phyloP scores from a whole-genome alignment of 2,797 vertebrate species.

The Lycodopsis pacificus region DNA sequence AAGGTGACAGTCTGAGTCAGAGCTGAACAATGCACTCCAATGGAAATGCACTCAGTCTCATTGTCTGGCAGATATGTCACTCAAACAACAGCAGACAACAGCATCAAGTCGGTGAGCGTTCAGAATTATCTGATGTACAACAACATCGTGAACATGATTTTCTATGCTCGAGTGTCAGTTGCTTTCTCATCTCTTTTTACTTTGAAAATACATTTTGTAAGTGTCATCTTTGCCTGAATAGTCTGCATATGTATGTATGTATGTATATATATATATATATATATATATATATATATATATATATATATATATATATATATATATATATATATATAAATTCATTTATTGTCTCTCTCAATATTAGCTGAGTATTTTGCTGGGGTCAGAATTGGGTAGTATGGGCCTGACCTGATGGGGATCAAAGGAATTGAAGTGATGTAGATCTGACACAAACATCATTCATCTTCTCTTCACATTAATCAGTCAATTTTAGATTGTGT shows the following conservation, averaged over 20 bases:
- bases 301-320: no score
- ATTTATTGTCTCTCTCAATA: neutral
- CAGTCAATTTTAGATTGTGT: neutral
- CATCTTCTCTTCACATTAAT: neutral
- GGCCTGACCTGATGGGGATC: neutral
- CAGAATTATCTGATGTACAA: conserved; percentile 42
- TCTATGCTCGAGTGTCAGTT: conserved; percentile 1
- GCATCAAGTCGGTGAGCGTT: conserved; percentile 37
- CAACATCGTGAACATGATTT: conserved; percentile 37
- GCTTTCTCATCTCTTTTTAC: conserved; percentile 4
- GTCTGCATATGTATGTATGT: neutral
- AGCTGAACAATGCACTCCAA: conserved; percentile 47
- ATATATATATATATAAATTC: neutral
- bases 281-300: no score
- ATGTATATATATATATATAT: no score
- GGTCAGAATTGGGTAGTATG: conserved; percentile 4
- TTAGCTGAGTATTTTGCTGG: neutral
- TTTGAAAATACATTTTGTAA: neutral
- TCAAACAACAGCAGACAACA: conserved; percentile 43
- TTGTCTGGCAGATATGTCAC: conserved; percentile 61
- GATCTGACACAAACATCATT: neutral
- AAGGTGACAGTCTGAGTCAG: conserved; percentile 56
- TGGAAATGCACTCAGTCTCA: conserved; percentile 54
- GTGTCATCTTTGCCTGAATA: neutral
- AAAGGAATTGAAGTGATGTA: neutral